Evolutionary conservation across 2,888 invertebrate species (phyloP), one percentile per base, ranked within the genome.

Genomic region (Lissocephala sabroskyi): DNA sequence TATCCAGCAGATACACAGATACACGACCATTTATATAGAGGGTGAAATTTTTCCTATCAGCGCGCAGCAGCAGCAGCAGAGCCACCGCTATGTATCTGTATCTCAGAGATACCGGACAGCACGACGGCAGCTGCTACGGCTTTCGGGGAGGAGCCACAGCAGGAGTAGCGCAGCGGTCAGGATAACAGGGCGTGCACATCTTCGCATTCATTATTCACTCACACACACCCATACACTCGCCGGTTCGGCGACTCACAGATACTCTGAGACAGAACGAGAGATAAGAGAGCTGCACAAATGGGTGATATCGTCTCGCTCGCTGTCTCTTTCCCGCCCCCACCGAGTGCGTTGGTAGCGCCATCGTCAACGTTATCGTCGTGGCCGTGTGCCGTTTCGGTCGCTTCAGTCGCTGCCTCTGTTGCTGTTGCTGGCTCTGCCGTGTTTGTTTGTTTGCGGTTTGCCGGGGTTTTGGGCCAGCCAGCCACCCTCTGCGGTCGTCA

Each of bases 171-270:
- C 36, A 40, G 36, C 16, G 28, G 28, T 41, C 70, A 79, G 77
- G 80, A 82, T 79, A 81, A 76, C 71, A 81, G 81, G 83, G 83
- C 83, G 84, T 78, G 67, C 68, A 82, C 77, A 75, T 80, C 82
- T 74, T 81, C 70, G 63, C 68, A 74, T 79, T 67, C 67, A 80
- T 76, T 80, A 74, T 79, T 59, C 67, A 78, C 66, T 66, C 49
- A 54, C 44, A 56, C 49, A 52, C 47, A 53, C 30, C 49, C 32
- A 56, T 16, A 41, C 40, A 46, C 37, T 51, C 49, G 45, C 43
- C 51, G 36, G 44, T 41, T 45, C 39, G 50, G 45, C 49, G 41
- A 56, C 39, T 42, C 43, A 40, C 43, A 45, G 39, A 55, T 32
- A 32, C 41, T 39, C 37, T 46, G 39, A 16, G 17, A 28, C 49